phyloP scores from a whole-genome alignment of 2,888 invertebrate genomes.

The Drosophila paranaensis region DNA sequence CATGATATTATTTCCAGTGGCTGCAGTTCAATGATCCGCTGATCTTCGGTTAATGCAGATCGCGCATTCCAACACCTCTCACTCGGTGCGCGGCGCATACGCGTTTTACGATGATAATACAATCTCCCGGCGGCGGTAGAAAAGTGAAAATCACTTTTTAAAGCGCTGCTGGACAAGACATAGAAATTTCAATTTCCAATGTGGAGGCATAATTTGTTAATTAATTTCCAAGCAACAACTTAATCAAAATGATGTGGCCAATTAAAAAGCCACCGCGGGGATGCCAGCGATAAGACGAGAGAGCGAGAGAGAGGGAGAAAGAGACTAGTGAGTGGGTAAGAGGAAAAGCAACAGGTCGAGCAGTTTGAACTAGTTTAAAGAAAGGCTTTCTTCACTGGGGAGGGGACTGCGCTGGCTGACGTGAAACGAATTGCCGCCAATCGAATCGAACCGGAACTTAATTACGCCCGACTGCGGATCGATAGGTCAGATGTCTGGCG shows the following conservation, averaged over 20 bases:
- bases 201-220: slow-evolving; percentile 79
- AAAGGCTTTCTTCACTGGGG: slow-evolving; percentile 60
- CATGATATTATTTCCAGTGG: background rate
- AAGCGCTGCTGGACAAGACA: slow-evolving; percentile 43
- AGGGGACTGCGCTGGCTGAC: background rate
- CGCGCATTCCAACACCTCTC: slow-evolving; percentile 49
- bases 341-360: slow-evolving; percentile 13
- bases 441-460: slow-evolving; percentile 36
- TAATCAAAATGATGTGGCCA: slow-evolving; percentile 81
- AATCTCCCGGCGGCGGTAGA: slow-evolving; percentile 34
- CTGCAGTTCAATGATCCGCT: slow-evolving; percentile 18
- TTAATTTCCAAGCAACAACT: slow-evolving; percentile 81
- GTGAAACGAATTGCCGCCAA: slow-evolving; percentile 33
- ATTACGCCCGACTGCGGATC: slow-evolving; percentile 35
- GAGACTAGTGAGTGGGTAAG: too few species aligned
- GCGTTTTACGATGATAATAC: slow-evolving; percentile 34
- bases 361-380: slow-evolving; percentile 74
- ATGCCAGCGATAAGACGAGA: slow-evolving; percentile 44
- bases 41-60: slow-evolving; percentile 30
- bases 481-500: slow-evolving; percentile 35
- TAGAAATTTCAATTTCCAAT: slow-evolving; percentile 72
- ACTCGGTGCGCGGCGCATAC: slow-evolving; percentile 1
- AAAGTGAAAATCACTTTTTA: slow-evolving; percentile 76
- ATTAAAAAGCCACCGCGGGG: slow-evolving; percentile 81
- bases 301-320: background rate